phyloP scores from a whole-genome alignment of 1,140 invertebrate genomes.

The Bombus turneri region DNA sequence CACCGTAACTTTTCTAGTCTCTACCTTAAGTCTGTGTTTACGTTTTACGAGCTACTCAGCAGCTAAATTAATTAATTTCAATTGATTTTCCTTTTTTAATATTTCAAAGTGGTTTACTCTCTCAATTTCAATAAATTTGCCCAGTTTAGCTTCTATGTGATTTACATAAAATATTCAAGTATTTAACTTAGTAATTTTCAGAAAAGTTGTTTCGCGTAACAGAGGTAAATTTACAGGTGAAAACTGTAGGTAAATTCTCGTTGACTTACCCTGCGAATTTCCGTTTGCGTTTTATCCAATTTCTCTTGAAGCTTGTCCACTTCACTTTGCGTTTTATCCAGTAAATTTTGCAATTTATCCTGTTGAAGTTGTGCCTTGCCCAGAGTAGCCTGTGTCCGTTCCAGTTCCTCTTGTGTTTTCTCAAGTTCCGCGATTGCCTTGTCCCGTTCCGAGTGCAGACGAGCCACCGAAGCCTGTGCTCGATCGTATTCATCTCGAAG shows the following conservation, averaged over 20 bases:
- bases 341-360: slow-evolving; percentile 92
- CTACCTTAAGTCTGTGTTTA: background rate
- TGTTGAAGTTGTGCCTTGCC: slow-evolving; percentile 95
- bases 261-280: slow-evolving; percentile 89
- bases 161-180: background rate
- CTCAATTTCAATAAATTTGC: background rate
- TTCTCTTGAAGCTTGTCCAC: slow-evolving; percentile 95
- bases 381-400: slow-evolving; percentile 92
- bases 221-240: background rate
- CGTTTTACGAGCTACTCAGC: background rate
- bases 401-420: slow-evolving; percentile 94
- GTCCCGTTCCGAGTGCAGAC: slow-evolving; percentile 94
- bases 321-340: slow-evolving; percentile 95
- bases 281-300: slow-evolving; percentile 90
- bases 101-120: background rate
- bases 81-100: no score
- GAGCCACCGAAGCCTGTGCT: slow-evolving; percentile 88
- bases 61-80: background rate
- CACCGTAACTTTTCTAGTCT: background rate
- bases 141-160: background rate
- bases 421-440: slow-evolving; percentile 92
- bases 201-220: no score
- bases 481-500: slow-evolving; percentile 95
- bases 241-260: background rate
- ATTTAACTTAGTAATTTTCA: background rate